Conservation (phyloP, 1,140 invertebrate genomes). For the Pseudomyrmex flavicornis region DNA sequence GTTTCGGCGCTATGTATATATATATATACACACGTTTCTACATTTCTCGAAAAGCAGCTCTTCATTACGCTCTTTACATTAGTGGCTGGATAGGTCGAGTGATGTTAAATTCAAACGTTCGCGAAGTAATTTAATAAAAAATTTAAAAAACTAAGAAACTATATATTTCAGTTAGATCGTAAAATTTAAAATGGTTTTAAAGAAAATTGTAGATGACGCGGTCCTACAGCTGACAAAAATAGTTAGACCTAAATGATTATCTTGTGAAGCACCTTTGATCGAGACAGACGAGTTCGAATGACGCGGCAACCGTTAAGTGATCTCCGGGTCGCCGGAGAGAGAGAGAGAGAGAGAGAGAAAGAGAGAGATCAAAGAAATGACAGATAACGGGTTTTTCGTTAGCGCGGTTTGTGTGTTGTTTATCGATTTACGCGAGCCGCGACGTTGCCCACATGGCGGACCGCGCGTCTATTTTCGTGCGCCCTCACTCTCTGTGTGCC, state of each 20-base stretch:
- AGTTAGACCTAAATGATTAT: not conserved
- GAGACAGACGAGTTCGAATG: constrained; percentile 6
- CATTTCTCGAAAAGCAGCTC: constrained; percentile 16
- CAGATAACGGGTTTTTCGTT: constrained; percentile 66
- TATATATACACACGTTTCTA: no score
- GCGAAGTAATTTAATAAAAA: not conserved
- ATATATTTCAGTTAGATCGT: no score
- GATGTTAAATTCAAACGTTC: not conserved
- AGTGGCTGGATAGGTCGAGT: not conserved
- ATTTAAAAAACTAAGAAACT: no score
- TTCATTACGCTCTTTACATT: not conserved
- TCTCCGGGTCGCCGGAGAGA: no score
- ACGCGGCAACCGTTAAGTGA: not conserved
- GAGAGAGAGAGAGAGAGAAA: constrained; percentile 24
- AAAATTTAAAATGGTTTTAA: not conserved
- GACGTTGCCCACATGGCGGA: constrained; percentile 75
- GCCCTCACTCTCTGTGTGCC: not conserved
- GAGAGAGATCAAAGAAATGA: constrained; percentile 71
- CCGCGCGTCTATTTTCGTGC: constrained; percentile 68
- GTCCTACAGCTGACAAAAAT: no score
- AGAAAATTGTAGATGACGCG: constrained; percentile 3
- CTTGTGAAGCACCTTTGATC: constrained; percentile 56
- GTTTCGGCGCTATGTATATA: constrained; percentile 39
- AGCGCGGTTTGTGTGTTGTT: constrained; percentile 67
- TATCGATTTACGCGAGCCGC: constrained; percentile 59